Conservation (phyloP, 2,113 vertebrate genomes). For the Corynorhinus townsendii region DNA sequence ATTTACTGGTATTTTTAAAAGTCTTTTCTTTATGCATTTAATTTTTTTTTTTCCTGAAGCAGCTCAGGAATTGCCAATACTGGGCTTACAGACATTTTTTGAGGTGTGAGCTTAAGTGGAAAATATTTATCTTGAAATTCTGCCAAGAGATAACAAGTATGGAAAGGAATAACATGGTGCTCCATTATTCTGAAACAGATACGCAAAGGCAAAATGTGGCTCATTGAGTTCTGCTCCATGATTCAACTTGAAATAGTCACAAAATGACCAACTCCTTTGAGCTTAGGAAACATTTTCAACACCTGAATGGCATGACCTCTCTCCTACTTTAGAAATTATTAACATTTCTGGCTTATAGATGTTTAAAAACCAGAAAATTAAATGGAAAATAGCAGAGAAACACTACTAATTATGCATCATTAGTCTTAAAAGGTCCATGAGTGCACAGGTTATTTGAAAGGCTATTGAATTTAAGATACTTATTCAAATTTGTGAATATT, state of each 20-base stretch:
- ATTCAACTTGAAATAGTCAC: neutral
- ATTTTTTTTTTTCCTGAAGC: neutral
- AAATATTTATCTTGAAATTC: conserved; percentile 62
- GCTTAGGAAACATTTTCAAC: neutral
- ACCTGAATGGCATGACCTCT: neutral
- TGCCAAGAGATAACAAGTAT: conserved; percentile 45
- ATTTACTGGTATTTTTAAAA: conserved; percentile 12
- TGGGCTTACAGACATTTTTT: neutral
- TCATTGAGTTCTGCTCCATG: neutral
- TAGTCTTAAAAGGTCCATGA: conserved; percentile 2
- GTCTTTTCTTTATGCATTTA: neutral
- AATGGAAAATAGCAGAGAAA: conserved; percentile 38
- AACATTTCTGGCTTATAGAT: neutral
- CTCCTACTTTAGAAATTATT: conserved; percentile 19
- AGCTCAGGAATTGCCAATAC: neutral
- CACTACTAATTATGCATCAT: conserved; percentile 30
- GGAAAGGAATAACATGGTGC: neutral
- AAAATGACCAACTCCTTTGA: neutral
- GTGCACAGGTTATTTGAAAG: conserved; percentile 13
- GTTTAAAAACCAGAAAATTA: conserved; percentile 36
- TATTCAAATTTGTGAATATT: neutral
- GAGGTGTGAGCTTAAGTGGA: conserved; percentile 21
- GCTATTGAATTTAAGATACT: conserved; percentile 27
- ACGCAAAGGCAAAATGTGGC: neutral
- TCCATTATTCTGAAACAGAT: conserved; percentile 16